These are phyloP conservation scores for Dryoscopus gambensis DNA, from an alignment of 2,113 vertebrate species.

Conservation along the genomic window DNA sequence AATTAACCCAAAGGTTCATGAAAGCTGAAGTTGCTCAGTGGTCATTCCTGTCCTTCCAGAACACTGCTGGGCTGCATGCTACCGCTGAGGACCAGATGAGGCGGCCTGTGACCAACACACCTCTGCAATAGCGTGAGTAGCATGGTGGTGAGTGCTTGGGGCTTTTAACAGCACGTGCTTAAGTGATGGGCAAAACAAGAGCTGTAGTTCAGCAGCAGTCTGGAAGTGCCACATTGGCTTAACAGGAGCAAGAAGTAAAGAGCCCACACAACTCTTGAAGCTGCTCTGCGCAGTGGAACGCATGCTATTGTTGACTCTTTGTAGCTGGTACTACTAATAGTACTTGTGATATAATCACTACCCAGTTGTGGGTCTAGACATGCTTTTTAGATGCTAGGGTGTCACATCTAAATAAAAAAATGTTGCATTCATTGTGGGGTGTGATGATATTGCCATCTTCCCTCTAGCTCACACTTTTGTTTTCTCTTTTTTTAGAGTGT, in stretches of 20 bases:
- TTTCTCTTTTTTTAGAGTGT: neutral
- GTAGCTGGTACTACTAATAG: neutral
- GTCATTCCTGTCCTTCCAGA: slow-evolving; percentile 33
- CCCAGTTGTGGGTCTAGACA: neutral
- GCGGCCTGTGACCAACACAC: neutral
- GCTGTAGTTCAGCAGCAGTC: neutral
- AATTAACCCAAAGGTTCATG: neutral
- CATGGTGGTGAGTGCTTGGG: fast-evolving
- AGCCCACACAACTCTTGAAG: neutral
- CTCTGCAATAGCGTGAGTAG: fast-evolving
- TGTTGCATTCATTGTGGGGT: neutral
- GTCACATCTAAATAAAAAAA: neutral
- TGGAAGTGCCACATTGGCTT: neutral
- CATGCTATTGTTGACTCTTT: neutral
- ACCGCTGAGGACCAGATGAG: neutral
- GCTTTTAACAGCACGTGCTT: neutral
- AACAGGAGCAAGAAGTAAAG: neutral
- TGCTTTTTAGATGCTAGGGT: neutral
- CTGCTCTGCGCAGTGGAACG: neutral
- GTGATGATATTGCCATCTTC: neutral
- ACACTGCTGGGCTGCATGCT: neutral
- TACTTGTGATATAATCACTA: neutral
- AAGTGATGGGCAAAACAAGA: neutral
- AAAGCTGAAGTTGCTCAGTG: neutral
- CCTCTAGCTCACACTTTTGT: neutral